Base-by-base conservation (phyloP, 2,113 vertebrate genomes). In the Boulengeromyrus knoepffleri region DNA sequence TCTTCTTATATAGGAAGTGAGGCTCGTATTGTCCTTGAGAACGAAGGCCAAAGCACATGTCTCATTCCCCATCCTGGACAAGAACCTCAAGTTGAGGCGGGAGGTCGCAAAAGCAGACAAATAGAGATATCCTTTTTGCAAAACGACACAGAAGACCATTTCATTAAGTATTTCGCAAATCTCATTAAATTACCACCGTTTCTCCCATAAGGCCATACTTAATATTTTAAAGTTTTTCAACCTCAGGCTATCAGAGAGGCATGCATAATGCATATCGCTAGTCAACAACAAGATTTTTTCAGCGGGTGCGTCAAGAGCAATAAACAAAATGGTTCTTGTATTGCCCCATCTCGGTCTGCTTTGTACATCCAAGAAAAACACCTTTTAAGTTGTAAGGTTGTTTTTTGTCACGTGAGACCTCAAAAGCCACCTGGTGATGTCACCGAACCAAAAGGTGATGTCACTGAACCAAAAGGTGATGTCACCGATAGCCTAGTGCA, bases 131-230 rank as follows among this genome's bases (percentile, higher is more conserved):
- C 21, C 9, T 88, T 58, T 12, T 66, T n/a, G 39, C 12, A 84
- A 89, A 49, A 45, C 50, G 45, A 62, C 77, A 27, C 3, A n/a
- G 89, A 85, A 42, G 42, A 89, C 56, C 50, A 85, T 36, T 53
- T 84, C 52, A 47, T 62, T 85, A 42, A 85, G 80, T 21, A 39
- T 85, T 89, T 85, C 39, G 9, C 36, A 83, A 89, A 85, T 50
- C 88, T 89, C 88, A 89, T 89, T 89, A 89, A 89, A 89, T 89
- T 47, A 85, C 53, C 52, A 85, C 6, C 12, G 53, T 85, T 56
- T 58, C 24, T 80, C 89, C 89, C 89, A 62, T 19, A 89, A 89
- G 80, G 39, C 39, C 36, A 27, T 46, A 56, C 77, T 89, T 85
- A 85, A 85, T 58, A 84, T 85, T 42, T 84, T 45, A 89, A 84